Base-by-base conservation (phyloP, 2,113 vertebrate species). In the Hemicordylus capensis region DNA sequence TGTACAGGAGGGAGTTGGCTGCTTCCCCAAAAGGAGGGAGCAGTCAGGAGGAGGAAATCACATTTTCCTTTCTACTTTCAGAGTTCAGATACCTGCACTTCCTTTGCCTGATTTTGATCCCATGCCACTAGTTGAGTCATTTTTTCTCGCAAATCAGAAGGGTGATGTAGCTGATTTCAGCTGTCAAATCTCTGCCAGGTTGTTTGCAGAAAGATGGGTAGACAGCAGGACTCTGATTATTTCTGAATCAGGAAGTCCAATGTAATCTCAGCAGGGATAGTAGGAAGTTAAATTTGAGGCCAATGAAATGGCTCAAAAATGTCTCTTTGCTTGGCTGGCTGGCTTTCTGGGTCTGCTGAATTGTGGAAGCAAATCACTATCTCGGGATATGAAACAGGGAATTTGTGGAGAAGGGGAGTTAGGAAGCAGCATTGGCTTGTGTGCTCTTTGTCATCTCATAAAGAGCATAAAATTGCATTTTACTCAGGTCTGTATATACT, bases 101-200 rank as follows among this genome's bases (percentile, higher is more conserved):
- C n/a, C 56, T 64, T 8, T 19, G 44, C 70, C 80, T 17, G 63
- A 31, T 76, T 14, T 66, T 6, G 78, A 44, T 46, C 56, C 2
- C 3, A 28, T 42, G 46, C 42, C 5, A 26, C 48, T 80, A 64
- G 1, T 34, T 0, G 0, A 12, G 3, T 80, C 1, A 0, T 24
- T 39, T 69, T 15, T 22, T 34, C 6, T 28, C 1, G 81, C 77
- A 17, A 70, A 37, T 15, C 14, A 26, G 46, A 42, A 72, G 12
- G 54, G 67, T 78, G 56, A 42, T 58, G 15, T 37, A 61, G 51
- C 24, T 39, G 54, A 22, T 37, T n/a, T 51, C 17, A 63, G 64
- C 64, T 54, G 14, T 37, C 66, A 22, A 15, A 6, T 34, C 58
- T 39, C 46, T 10, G 6, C 51, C 28, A 78, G 22, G 3, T 1